Evolutionary conservation across 2,113 vertebrate genomes (phyloP).

Genomic region (Athene noctua): DNA sequence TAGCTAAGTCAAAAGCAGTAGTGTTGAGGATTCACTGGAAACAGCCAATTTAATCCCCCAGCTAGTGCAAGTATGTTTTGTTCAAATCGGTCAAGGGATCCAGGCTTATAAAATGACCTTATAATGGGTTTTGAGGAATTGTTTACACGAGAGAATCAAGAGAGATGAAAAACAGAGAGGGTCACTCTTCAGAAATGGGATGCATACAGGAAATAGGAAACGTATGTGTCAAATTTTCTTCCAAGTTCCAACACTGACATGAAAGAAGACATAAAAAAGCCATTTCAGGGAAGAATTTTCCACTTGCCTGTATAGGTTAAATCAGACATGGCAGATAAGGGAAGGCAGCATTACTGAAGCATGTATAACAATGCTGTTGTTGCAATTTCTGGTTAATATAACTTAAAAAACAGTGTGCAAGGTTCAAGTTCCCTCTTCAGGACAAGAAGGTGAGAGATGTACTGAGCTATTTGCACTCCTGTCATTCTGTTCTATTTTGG

Average conservation of each 20-base stretch:
- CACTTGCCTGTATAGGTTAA: background rate
- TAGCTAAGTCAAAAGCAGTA: constrained; percentile 25
- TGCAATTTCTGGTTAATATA: background rate
- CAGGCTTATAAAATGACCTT: constrained; percentile 12
- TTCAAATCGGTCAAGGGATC: constrained; percentile 10
- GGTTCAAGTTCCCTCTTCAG: background rate
- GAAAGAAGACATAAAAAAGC: constrained; percentile 1
- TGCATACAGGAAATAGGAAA: constrained; percentile 48
- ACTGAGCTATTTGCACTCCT: background rate
- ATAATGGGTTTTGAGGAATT: constrained; percentile 53
- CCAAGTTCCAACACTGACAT: constrained; percentile 1
- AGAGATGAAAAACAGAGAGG: constrained; percentile 34
- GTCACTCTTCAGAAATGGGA: background rate
- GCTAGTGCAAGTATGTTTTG: background rate
- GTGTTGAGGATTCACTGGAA: constrained; percentile 11
- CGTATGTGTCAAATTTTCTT: constrained; percentile 29
- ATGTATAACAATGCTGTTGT: background rate
- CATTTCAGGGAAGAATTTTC: background rate
- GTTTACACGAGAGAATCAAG: constrained; percentile 23
- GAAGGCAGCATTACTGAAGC: background rate
- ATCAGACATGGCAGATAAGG: background rate
- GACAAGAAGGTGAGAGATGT: background rate
- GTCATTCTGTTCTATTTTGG: background rate
- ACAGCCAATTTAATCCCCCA: constrained; percentile 4
- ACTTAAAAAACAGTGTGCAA: background rate